Conservation (phyloP, 2,113 vertebrate species). For the Willisornis vidua region DNA sequence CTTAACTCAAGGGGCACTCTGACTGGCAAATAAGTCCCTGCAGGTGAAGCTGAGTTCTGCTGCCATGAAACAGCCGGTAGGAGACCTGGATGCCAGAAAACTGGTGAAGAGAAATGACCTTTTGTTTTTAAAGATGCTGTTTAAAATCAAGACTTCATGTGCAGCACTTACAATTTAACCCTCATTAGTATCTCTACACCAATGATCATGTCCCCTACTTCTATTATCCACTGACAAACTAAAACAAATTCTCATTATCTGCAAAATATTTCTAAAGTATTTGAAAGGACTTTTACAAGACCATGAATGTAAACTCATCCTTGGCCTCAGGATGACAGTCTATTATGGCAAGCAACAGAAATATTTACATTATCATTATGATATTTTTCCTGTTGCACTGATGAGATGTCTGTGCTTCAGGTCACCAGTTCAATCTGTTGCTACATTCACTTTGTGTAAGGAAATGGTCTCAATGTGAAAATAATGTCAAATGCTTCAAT, state of each 20-base stretch:
- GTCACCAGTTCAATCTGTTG: not conserved
- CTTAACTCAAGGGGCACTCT: not conserved
- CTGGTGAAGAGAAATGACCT: not conserved
- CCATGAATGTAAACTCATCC: not conserved
- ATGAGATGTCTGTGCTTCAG: not conserved
- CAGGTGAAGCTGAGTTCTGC: not conserved
- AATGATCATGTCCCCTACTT: not conserved
- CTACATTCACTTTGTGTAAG: not conserved
- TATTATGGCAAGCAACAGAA: not conserved
- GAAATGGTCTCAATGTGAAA: not conserved
- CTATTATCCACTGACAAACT: not conserved
- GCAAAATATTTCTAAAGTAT: not conserved
- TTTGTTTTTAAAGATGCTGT: not conserved
- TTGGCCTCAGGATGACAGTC: not conserved
- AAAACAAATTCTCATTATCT: not conserved
- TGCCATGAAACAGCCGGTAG: not conserved
- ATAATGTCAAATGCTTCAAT: not conserved
- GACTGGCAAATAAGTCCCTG: not conserved
- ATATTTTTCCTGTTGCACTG: not conserved
- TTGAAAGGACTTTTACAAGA: not conserved
- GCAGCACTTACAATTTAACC: not conserved
- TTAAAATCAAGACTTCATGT: not conserved
- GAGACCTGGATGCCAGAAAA: not conserved
- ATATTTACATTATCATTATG: conserved; percentile 9
- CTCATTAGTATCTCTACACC: not conserved